A percentile compares a stretch with the other conserved stretches of the same genome.
phyloP scores from a whole-genome alignment of 2,113 vertebrate species.

The Taurulus bubalis region DNA sequence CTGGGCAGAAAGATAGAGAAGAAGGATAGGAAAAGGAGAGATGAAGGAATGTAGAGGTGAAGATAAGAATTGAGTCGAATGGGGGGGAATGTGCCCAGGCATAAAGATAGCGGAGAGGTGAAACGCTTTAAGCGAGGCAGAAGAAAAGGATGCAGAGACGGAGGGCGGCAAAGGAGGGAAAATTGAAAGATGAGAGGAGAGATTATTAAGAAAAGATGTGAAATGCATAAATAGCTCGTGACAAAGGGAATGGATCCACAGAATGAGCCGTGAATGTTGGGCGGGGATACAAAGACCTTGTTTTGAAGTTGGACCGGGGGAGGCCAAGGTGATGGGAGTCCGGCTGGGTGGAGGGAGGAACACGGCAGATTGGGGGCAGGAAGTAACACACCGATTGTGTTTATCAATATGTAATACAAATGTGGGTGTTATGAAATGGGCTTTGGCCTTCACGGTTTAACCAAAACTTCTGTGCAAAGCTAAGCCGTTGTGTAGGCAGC shows the following conservation, averaged over 20 bases:
- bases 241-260: slow-evolving; percentile 52
- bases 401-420: slow-evolving; percentile 75
- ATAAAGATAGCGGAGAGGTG: slow-evolving; percentile 73
- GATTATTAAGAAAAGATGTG: slow-evolving; percentile 77
- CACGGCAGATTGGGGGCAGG: slow-evolving; percentile 34
- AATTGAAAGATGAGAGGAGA: slow-evolving; percentile 80
- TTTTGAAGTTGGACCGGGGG: slow-evolving; percentile 50
- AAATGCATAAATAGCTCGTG: slow-evolving; percentile 66
- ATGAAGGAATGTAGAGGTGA: slow-evolving; percentile 60
- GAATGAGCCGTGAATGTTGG: slow-evolving; percentile 25
- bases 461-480: slow-evolving; percentile 72
- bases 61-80: slow-evolving; percentile 73
- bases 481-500: slow-evolving; percentile 49
- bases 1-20: slow-evolving; percentile 59
- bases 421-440: slow-evolving; percentile 56
- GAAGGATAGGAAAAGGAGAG: slow-evolving; percentile 57
- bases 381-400: slow-evolving; percentile 61
- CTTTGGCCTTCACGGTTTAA: slow-evolving; percentile 68
- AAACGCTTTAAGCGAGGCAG: slow-evolving; percentile 59
- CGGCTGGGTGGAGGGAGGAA: not conserved
- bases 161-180: slow-evolving; percentile 66
- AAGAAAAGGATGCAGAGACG: slow-evolving; percentile 59
- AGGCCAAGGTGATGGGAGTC: slow-evolving; percentile 47
- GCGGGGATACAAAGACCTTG: not conserved
- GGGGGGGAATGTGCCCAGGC: slow-evolving; percentile 42